A percentile compares a stretch with the other conserved stretches of the same genome.
These are phyloP conservation scores for Cyclophora albipunctata DNA, from an alignment of 2,888 invertebrate genomes.

Conservation along the genomic window DNA sequence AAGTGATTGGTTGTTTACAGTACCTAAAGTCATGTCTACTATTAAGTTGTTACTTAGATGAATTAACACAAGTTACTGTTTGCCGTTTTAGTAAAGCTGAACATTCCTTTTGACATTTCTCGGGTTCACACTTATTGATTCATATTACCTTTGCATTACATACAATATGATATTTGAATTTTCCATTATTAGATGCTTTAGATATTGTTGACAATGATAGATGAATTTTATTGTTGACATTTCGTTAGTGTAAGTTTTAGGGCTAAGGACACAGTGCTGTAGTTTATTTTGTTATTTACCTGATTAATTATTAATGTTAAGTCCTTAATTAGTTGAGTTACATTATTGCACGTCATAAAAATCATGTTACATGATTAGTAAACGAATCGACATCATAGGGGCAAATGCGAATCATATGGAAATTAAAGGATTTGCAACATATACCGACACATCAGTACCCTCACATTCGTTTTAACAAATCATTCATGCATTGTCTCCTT, in stretches of 20 bases:
- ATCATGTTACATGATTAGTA: too few relatives aligned
- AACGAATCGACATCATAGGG: too few relatives aligned
- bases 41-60: slow-evolving; percentile 10
- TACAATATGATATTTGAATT: slow-evolving; percentile 22
- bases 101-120: slow-evolving; percentile 40
- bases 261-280: slow-evolving; percentile 27
- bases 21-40: slow-evolving; percentile 7
- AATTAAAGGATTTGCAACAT: too few relatives aligned
- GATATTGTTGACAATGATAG: slow-evolving; percentile 36
- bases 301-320: too few relatives aligned
- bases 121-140: slow-evolving; percentile 20
- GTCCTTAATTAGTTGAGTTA: slow-evolving; percentile 8
- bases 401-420: too few relatives aligned
- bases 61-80: slow-evolving; percentile 4
- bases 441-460: too few relatives aligned
- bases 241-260: slow-evolving; percentile 37
- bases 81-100: slow-evolving; percentile 15
- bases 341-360: background rate
- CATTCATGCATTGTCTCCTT: slow-evolving; percentile 7
- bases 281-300: slow-evolving; percentile 9
- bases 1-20: slow-evolving; percentile 18
- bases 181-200: slow-evolving; percentile 39
- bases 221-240: slow-evolving; percentile 38
- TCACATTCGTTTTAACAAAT: too few relatives aligned
- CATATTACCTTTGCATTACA: slow-evolving; percentile 13